A percentile compares a stretch with the other conserved stretches of the same genome.
These are phyloP conservation scores for Perca flavescens DNA, from an alignment of 2,113 vertebrate genomes.

Conservation along the genomic window DNA sequence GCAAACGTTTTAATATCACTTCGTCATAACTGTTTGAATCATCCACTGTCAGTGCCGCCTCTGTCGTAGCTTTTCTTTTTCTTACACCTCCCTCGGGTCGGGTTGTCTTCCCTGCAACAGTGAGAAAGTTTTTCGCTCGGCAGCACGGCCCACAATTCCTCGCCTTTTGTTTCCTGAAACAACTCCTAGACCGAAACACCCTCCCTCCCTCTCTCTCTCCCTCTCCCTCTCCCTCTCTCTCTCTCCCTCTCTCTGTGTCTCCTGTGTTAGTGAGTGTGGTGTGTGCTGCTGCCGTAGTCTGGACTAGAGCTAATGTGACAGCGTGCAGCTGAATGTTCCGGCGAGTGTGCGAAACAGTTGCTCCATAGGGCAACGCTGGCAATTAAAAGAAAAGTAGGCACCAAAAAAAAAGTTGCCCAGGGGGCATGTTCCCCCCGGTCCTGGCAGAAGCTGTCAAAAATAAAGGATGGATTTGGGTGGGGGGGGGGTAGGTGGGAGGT, in stretches of 20 bases:
- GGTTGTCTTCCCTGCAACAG: constrained; percentile 24
- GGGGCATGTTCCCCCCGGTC: constrained; percentile 79
- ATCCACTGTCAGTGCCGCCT: constrained; percentile 22
- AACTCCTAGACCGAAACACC: constrained; percentile 50
- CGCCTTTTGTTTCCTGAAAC: constrained; percentile 73
- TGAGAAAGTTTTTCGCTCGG: constrained; percentile 67
- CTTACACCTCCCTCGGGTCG: constrained; percentile 22
- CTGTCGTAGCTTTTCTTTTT: constrained; percentile 35
- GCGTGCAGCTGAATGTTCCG: constrained; percentile 71
- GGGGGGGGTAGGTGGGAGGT: constrained; percentile 70
- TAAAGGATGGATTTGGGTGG: constrained; percentile 70
- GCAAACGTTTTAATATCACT: constrained; percentile 36
- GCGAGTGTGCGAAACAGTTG: constrained; percentile 73
- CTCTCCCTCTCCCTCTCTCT: no score
- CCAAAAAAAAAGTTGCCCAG: constrained; percentile 71
- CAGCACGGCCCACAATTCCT: constrained; percentile 53
- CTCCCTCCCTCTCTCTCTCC: background rate
- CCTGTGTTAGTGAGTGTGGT: constrained; percentile 52
- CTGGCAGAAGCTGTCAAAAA: constrained; percentile 84
- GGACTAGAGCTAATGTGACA: constrained; percentile 71
- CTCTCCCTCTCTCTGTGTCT: constrained; percentile 32
- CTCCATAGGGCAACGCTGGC: constrained; percentile 73
- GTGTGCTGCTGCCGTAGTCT: constrained; percentile 49
- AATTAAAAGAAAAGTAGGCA: constrained; percentile 82
- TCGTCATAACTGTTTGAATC: constrained; percentile 33